Percentiles rank a stretch among this genome's conserved stretches.
Conservation (phyloP, 2,113 vertebrate genomes). For the Amia ocellicauda region DNA sequence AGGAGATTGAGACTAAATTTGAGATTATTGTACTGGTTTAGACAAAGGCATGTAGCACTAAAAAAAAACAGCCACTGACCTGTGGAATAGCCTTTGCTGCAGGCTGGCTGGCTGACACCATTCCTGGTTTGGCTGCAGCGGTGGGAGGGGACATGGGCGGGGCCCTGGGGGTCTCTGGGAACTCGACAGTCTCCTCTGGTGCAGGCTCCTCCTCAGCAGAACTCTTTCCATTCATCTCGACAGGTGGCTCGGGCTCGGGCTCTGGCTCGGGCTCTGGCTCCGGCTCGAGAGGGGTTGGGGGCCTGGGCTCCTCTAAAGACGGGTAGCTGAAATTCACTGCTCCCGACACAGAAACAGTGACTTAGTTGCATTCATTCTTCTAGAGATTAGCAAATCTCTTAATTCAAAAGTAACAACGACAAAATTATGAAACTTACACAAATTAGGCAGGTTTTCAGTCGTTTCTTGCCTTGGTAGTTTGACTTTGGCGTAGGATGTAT, state of each 20-base stretch:
- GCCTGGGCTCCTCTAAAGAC: slow-evolving; percentile 85
- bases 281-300: slow-evolving; percentile 46
- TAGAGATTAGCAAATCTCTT: not conserved
- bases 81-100: slow-evolving; percentile 72
- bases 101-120: slow-evolving; percentile 46
- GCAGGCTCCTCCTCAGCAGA: slow-evolving; percentile 6
- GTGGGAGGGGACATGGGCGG: slow-evolving; percentile 31
- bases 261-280: slow-evolving; percentile 32
- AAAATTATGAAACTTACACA: slow-evolving; percentile 70
- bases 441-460: slow-evolving; percentile 69
- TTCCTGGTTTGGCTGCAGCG: slow-evolving; percentile 46
- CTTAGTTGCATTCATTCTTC: not conserved
- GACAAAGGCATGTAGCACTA: too few relatives aligned
- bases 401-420: not conserved
- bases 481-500: slow-evolving; percentile 88
- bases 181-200: slow-evolving; percentile 29
- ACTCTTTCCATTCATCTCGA: slow-evolving; percentile 54
- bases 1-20: slow-evolving; percentile 3
- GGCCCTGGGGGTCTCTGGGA: slow-evolving; percentile 49
- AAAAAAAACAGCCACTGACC: slow-evolving; percentile 55
- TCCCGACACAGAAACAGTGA: slow-evolving; percentile 28
- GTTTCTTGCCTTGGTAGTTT: slow-evolving; percentile 69
- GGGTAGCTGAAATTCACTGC: slow-evolving; percentile 95
- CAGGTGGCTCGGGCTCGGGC: slow-evolving; percentile 48
- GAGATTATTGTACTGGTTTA: not conserved